These are phyloP conservation scores for Sebastolobus altivelis DNA, from an alignment of 2,797 vertebrate species.

Conservation along the genomic window DNA sequence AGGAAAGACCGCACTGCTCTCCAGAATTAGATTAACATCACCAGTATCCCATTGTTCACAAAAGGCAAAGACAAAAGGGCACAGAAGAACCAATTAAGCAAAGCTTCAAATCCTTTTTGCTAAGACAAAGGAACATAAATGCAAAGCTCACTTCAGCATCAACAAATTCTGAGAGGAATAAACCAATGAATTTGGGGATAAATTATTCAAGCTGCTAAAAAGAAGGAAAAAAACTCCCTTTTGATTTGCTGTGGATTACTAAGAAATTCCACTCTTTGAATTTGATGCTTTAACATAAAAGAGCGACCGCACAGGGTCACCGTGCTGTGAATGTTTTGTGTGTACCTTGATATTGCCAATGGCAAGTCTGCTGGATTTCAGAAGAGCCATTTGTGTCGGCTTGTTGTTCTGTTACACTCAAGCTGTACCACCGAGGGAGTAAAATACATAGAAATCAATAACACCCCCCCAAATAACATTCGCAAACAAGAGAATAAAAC, in stretches of 20 bases:
- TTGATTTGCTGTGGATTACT: conserved; percentile 59
- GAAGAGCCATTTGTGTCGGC: conserved; percentile 57
- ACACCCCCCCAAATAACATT: conserved; percentile 56
- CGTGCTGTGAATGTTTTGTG: conserved; percentile 41
- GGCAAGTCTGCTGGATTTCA: conserved; percentile 54
- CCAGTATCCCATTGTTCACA: conserved; percentile 66
- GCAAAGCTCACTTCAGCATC: conserved; percentile 46
- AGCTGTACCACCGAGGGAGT: conserved; percentile 44
- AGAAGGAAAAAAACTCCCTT: conserved; percentile 5
- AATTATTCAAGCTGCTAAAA: conserved; percentile 61
- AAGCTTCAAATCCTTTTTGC: conserved; percentile 68
- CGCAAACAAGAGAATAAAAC: conserved; percentile 62
- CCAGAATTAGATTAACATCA: conserved; percentile 73
- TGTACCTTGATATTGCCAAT: conserved; percentile 35
- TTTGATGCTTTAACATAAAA: conserved; percentile 44
- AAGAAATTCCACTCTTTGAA: conserved; percentile 33
- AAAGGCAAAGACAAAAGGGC: conserved; percentile 70
- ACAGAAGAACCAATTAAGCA: conserved; percentile 81
- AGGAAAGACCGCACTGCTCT: conserved; percentile 64
- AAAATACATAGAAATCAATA: conserved; percentile 76
- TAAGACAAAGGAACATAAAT: conserved; percentile 46
- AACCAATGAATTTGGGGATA: conserved; percentile 48
- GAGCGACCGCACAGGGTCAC: conserved; percentile 31
- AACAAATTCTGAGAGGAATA: conserved; percentile 56
- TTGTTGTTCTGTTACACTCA: conserved; percentile 52